Base-by-base conservation (phyloP, 2,888 invertebrate genomes). In the Parelbella ahira region DNA sequence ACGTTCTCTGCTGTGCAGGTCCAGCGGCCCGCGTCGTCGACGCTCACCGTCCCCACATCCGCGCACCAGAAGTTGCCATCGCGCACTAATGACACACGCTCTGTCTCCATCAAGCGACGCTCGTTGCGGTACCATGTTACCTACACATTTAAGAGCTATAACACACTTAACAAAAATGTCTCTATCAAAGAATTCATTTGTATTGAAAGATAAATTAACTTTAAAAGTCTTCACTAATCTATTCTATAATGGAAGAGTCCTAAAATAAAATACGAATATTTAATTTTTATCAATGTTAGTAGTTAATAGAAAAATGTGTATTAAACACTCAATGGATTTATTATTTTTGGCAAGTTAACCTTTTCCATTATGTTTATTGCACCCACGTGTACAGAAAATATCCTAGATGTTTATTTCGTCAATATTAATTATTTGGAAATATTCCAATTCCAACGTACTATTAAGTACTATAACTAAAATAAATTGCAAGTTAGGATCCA, bases 41-140 rank as follows among this genome's bases (percentile, higher is more conserved):
- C 90, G 48, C 91, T 92, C 8, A 96, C 93, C 0, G 95, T 93
- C 0, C 93, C 93, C 10, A 96, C 91, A 68, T 96, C 96, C 9
- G 95, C 90, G 68, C 94, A 95, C 80, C 93, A 93, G 78, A 95
- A 95, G 66, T 92, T 92, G n/a, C 95, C 95, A 64, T 96, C 96
- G 55, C 94, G 92, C 8, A 93, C 92, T 60, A 94, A 88, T 28
- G 92, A 90, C 54, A 94, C 92, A 56, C 95, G 89, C 70, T 94
- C 93, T 48, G 91, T 92, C 61, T 93, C 92, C 65, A 90, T 89
- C 51, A 97, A 88, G 34, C 91, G 90, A 21, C 91, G 89, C 71
- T 96, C 94, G 73, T 97, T 95, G 60, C 93, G 92, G 70, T 93
- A 93, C 95, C 97, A 97, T 60, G 93, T 94, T 54, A 97, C 92